Conservation (phyloP, 2,888 invertebrate species). For the Priocnemis perturbator region DNA sequence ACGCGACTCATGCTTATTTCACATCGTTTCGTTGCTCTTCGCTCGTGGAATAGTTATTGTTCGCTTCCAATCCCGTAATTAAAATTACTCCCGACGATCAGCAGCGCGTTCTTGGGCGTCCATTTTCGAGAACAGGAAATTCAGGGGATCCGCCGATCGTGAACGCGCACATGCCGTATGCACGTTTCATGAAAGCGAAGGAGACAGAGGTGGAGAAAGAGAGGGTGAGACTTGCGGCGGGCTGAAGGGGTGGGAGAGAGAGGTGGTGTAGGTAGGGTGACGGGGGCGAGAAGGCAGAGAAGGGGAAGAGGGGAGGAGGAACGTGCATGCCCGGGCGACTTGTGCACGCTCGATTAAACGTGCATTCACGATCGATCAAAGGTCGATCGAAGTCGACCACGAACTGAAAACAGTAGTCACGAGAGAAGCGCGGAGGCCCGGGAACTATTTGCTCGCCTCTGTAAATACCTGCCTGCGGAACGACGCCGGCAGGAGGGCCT, state of each 20-base stretch:
- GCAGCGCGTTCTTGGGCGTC: neutral
- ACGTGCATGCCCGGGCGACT: constrained; percentile 54
- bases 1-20: no score
- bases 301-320: constrained; percentile 21
- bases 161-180: neutral
- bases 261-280: constrained; percentile 19
- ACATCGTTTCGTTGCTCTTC: no score
- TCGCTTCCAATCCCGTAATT: no score
- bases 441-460: constrained; percentile 65
- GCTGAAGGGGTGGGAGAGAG: constrained; percentile 15
- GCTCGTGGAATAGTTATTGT: no score
- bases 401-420: constrained; percentile 63
- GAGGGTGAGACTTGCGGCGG: neutral
- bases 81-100: no score
- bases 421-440: constrained; percentile 55
- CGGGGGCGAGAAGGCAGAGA: constrained; percentile 6
- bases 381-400: constrained; percentile 64
- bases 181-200: neutral
- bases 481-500: constrained; percentile 38
- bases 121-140: neutral
- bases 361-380: constrained; percentile 67
- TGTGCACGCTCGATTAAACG: constrained; percentile 59
- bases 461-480: constrained; percentile 64
- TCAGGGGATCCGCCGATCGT: neutral
- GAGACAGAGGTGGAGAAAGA: constrained; percentile 2